A percentile compares a stretch with the other conserved stretches of the same genome.
Evolutionary conservation across 2,113 vertebrate species (phyloP).

Genomic region (Natator depressus): DNA sequence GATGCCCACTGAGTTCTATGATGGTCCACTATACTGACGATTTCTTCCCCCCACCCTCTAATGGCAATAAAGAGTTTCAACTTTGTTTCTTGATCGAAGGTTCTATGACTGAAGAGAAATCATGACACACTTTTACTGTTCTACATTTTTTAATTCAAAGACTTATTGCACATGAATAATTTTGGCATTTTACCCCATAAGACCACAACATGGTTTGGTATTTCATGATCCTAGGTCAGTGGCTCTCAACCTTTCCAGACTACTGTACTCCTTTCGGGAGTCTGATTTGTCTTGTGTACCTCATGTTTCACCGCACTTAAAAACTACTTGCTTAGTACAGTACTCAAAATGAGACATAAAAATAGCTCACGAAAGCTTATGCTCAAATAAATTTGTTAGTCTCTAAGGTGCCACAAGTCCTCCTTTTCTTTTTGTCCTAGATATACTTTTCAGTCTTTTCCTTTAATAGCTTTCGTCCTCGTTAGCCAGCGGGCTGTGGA

Average conservation of each 20-base stretch:
- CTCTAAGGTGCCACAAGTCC: too few relatives aligned
- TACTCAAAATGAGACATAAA: too few relatives aligned
- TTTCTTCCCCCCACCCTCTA: not conserved
- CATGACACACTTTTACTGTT: not conserved
- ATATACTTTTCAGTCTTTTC: not conserved
- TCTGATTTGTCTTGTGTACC: too few relatives aligned
- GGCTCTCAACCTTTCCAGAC: too few relatives aligned
- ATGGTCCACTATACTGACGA: fast-evolving
- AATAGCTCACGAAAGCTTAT: too few relatives aligned
- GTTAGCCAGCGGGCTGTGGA: not conserved
- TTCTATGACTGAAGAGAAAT: not conserved
- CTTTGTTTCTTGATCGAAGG: slow-evolving; percentile 1
- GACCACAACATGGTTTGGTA: not conserved
- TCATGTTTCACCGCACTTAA: too few relatives aligned
- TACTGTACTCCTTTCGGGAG: too few relatives aligned
- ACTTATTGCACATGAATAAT: not conserved
- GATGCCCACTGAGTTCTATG: not conserved
- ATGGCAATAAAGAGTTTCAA: not conserved
- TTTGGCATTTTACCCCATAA: not conserved
- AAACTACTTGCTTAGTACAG: too few relatives aligned
- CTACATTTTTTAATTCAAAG: not conserved
- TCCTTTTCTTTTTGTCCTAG: not conserved
- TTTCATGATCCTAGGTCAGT: not conserved
- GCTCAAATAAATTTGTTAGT: too few relatives aligned
- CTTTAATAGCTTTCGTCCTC: not conserved